Evolutionary conservation across 2,888 invertebrate species (phyloP).

Genomic region (Apantesis nais): DNA sequence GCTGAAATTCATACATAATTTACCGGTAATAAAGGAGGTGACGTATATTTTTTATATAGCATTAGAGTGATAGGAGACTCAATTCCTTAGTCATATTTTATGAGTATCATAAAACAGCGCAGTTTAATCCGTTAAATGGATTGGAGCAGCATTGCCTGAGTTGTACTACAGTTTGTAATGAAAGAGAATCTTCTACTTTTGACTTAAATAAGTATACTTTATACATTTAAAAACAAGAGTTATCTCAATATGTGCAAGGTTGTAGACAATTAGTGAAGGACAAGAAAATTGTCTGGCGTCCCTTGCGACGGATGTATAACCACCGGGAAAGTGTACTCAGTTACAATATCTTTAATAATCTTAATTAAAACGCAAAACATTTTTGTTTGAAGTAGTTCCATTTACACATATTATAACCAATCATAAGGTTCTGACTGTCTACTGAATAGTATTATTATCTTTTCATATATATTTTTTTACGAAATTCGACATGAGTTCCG

Average conservation of each 20-base stretch:
- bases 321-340: too few species aligned
- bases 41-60: slow-evolving; percentile 3
- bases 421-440: not conserved
- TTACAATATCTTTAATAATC: too few species aligned
- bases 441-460: not conserved
- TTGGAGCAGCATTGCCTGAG: not conserved
- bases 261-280: too few species aligned
- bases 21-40: slow-evolving; percentile 1
- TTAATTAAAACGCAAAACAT: not conserved
- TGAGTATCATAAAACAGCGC: slow-evolving; percentile 13
- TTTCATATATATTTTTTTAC: too few species aligned
- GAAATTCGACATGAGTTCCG: too few species aligned
- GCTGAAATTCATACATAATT: not conserved
- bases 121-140: slow-evolving; percentile 15
- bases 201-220: not conserved
- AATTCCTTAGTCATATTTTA: slow-evolving; percentile 17
- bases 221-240: not conserved
- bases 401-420: not conserved
- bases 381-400: not conserved
- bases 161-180: not conserved
- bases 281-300: not conserved
- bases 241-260: too few species aligned
- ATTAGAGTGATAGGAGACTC: slow-evolving; percentile 4
- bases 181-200: not conserved
- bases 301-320: not conserved